Percentiles rank a stretch among this genome's conserved stretches.
These are phyloP conservation scores for Gallinago media DNA, from an alignment of 2,113 vertebrate genomes.

Conservation along the genomic window DNA sequence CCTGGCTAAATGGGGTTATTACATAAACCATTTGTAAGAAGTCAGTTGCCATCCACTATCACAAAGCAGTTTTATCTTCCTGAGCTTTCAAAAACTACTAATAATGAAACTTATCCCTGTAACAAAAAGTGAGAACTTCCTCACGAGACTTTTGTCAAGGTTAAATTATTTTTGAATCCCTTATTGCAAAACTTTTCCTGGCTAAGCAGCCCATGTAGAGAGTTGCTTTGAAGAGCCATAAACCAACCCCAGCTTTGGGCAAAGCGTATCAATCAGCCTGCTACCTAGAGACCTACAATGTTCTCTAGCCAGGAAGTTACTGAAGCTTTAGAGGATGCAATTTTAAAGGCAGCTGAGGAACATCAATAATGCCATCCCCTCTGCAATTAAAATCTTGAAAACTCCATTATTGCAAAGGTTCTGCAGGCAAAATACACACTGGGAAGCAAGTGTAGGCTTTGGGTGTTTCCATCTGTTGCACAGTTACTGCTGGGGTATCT, in stretches of 20 bases:
- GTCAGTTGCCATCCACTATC: not conserved
- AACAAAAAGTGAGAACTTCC: not conserved
- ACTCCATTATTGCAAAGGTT: not conserved
- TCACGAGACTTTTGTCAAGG: not conserved
- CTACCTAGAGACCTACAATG: not conserved
- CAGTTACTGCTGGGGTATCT: not conserved
- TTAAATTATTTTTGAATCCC: not conserved
- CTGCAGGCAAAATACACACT: not conserved
- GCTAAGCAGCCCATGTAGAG: not conserved
- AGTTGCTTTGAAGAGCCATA: not conserved
- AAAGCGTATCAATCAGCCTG: not conserved
- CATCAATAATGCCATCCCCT: not conserved
- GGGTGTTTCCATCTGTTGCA: not conserved
- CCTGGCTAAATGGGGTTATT: not conserved
- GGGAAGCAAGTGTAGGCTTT: not conserved
- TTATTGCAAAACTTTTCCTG: not conserved
- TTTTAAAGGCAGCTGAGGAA: not conserved
- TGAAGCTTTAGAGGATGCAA: not conserved
- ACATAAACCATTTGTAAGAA: not conserved
- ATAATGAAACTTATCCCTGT: not conserved
- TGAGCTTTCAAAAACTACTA: not conserved
- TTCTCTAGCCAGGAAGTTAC: not conserved
- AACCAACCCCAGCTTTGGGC: not conserved
- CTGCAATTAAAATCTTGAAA: not conserved
- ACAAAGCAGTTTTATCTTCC: not conserved